Evolutionary conservation across 2,113 vertebrate genomes (phyloP), one percentile per base, ranked within the genome.

Genomic region (Pelodiscus sinensis): DNA sequence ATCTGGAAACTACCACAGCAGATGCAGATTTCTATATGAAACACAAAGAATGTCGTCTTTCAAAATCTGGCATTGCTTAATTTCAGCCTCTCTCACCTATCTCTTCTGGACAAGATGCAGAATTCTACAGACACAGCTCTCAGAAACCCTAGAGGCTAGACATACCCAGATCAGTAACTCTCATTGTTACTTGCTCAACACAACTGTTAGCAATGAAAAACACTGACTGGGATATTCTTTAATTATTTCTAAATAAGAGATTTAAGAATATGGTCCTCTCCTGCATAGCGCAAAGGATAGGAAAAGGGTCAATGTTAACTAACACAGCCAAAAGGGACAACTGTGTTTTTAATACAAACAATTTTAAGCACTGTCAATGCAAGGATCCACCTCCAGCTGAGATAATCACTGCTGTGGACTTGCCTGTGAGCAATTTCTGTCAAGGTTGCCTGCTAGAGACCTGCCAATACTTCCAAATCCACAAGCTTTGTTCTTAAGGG

Each of bases 1-100:
- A 92, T 87, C 89, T 82, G 90, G 60, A 96, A n/a, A 13, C 85
- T 94, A 3, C 93, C 93, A 13, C 95, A 93, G 19, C 91, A 89
- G 65, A 95, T 92, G 52, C 91, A 96, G 52, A 95, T n/a, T 73
- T 97, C 90, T 96, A 5, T 96, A 5, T 31, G 56, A 91, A 54
- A 93, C 82, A 68, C 4, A 44, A 52, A 73, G 2, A 81, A 21
- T 90, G 57, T 73, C 44, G 52, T 89, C 31, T 44, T 4, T 75
- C 9, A 86, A 9, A 27, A 71, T 25, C n/a, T 88, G 85, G 58
- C 44, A 77, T 81, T 44, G 12, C 27, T 88, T 77, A 80, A 12
- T n/a, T 24, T 80, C 29, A 5, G 3, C 31, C 29, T 57, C 10
- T 57, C n/a, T 68, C 11, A n/a, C 7, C 19, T 79, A 5, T 77